phyloP scores from a whole-genome alignment of 2,797 vertebrate genomes.

The Pristis pectinata region DNA sequence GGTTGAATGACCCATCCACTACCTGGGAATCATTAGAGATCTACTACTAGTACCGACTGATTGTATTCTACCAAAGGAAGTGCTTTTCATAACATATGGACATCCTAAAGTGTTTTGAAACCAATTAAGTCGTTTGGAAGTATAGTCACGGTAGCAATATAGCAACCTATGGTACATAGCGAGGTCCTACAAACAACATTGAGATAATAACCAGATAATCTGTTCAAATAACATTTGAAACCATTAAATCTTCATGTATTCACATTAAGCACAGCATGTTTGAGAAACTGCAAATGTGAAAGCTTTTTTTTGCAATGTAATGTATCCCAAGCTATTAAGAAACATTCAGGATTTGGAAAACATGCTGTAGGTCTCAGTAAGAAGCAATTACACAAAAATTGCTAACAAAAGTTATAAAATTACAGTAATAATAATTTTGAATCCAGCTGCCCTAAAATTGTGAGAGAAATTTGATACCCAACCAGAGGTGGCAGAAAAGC shows the following conservation, averaged over 20 bases:
- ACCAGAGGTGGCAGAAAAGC: background rate
- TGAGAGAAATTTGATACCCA: background rate
- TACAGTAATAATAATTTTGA: background rate
- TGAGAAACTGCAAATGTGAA: background rate
- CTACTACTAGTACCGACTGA: background rate
- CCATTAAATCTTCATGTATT: background rate
- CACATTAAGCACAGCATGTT: background rate
- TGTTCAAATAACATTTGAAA: background rate
- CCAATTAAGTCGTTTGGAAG: background rate
- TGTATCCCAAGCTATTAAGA: too few species aligned
- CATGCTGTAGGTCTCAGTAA: background rate
- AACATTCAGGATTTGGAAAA: background rate
- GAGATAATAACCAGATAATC: background rate
- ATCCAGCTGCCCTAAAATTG: background rate
- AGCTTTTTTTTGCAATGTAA: background rate
- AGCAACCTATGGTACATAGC: background rate
- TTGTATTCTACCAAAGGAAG: background rate
- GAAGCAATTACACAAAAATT: background rate
- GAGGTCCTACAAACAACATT: background rate
- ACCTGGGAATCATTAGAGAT: background rate
- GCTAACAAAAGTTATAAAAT: background rate
- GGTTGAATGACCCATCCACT: background rate
- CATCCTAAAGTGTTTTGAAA: background rate
- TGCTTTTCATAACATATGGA: background rate
- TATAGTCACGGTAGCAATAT: background rate